Conservation (phyloP, 2,888 invertebrate genomes). For the Spodoptera exigua region DNA sequence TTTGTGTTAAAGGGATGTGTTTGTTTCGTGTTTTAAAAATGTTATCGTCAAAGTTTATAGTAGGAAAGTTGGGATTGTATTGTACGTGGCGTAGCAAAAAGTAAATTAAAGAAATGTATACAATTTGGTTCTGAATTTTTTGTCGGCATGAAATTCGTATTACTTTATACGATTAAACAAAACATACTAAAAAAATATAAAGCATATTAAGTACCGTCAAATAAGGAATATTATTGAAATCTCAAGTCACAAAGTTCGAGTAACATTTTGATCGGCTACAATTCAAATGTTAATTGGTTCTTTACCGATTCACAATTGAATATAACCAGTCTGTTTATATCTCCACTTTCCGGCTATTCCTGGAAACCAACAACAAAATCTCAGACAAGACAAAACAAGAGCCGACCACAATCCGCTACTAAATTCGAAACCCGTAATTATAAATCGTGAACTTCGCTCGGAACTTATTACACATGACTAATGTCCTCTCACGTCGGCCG, state of each 20-base stretch:
- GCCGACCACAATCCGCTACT: slow-evolving; percentile 40
- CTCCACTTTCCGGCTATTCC: slow-evolving; percentile 27
- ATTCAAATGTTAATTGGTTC: background rate
- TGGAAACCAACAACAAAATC: slow-evolving; percentile 22
- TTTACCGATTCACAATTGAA: background rate
- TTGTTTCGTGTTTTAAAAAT: slow-evolving; percentile 4
- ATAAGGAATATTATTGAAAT: too few species aligned
- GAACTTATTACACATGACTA: slow-evolving; percentile 71
- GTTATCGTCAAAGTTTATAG: background rate
- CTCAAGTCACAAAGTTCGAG: too few species aligned
- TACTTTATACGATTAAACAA: too few species aligned
- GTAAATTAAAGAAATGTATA: too few species aligned
- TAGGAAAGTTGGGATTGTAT: slow-evolving; percentile 2
- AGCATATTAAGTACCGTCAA: too few species aligned
- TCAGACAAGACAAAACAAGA: slow-evolving; percentile 39
- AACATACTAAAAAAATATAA: too few species aligned
- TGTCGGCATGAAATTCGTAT: too few species aligned
- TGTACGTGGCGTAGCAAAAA: background rate
- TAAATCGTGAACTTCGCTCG: slow-evolving; percentile 64
- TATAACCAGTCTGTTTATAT: slow-evolving; percentile 1
- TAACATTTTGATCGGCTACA: too few species aligned
- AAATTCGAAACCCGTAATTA: slow-evolving; percentile 57
- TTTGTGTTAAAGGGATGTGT: slow-evolving; percentile 26
- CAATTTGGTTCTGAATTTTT: too few species aligned
- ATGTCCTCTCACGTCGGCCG: slow-evolving; percentile 60